A percentile compares a stretch with the other conserved stretches of the same genome.
Conservation (phyloP, 2,113 vertebrate genomes). For the Pogona vitticeps region DNA sequence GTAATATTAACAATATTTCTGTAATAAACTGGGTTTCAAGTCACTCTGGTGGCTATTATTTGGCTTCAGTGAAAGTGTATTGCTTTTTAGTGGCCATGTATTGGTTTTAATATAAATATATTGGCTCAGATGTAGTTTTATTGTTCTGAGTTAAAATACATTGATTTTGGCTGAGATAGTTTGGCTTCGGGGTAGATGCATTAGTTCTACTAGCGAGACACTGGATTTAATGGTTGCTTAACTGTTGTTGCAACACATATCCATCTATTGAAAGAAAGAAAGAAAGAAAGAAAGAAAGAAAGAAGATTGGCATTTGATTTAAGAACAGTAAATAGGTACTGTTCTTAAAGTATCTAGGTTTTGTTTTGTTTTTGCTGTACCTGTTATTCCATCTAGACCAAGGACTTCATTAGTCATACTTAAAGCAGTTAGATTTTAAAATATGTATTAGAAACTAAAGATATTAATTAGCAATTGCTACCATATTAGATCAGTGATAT, state of each 20-base stretch:
- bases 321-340: conserved; percentile 34
- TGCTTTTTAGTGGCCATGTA: conserved; percentile 7
- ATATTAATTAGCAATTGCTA: background rate
- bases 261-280: conserved; percentile 25
- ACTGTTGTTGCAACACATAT: conserved; percentile 35
- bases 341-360: background rate
- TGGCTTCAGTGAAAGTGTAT: conserved; percentile 22
- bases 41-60: background rate
- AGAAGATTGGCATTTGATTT: conserved; percentile 10
- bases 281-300: conserved; percentile 1
- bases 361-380: conserved; percentile 33
- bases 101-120: conserved; percentile 58
- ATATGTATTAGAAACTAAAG: conserved; percentile 14
- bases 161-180: conserved; percentile 62
- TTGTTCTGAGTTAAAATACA: conserved; percentile 62
- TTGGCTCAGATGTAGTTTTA: conserved; percentile 51
- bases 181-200: conserved; percentile 12
- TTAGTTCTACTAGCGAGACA: conserved; percentile 49
- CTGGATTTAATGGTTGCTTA: conserved; percentile 28
- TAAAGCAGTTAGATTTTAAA: background rate
- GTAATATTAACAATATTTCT: background rate
- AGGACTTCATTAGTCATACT: background rate
- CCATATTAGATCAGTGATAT: background rate
- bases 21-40: conserved; percentile 18
- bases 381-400: background rate